phyloP scores from a whole-genome alignment of 2,888 invertebrate genomes.

The Drosophila sordidula region DNA sequence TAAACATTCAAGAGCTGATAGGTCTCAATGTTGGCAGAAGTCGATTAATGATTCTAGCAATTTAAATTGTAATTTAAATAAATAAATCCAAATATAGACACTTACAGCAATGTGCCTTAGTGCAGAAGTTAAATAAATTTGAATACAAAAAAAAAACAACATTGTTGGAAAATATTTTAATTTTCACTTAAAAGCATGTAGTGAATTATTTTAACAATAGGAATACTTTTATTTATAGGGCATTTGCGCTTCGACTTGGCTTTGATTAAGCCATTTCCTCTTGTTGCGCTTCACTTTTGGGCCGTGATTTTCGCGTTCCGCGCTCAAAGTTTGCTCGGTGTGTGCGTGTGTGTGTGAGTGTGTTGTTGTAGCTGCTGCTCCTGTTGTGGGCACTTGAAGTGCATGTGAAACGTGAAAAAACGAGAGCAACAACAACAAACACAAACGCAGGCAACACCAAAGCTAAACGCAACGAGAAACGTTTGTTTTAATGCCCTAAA shows the following conservation, averaged over 20 bases:
- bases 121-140: neutral
- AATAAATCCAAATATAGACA: too few relatives aligned
- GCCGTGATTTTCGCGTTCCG: slow-evolving; percentile 71
- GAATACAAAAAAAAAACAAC: neutral
- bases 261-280: slow-evolving; percentile 22
- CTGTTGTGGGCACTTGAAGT: slow-evolving; percentile 64
- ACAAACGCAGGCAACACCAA: slow-evolving; percentile 50
- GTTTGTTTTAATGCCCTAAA: slow-evolving; percentile 81
- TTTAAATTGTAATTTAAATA: too few relatives aligned
- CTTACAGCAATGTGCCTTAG: too few relatives aligned
- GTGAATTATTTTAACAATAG: neutral
- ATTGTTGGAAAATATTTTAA: too few relatives aligned
- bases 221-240: slow-evolving; percentile 8
- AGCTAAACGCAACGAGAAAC: slow-evolving; percentile 71
- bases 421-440: slow-evolving; percentile 17
- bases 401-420: slow-evolving; percentile 65
- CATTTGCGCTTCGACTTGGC: slow-evolving; percentile 12
- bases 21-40: too few relatives aligned
- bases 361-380: slow-evolving; percentile 36
- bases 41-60: too few relatives aligned
- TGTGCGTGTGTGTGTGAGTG: slow-evolving; percentile 13
- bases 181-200: neutral
- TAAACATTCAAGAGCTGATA: too few relatives aligned
- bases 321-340: slow-evolving; percentile 54
- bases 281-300: slow-evolving; percentile 67